phyloP scores from a whole-genome alignment of 92 coral and sea anemone species.

The Actinernus sp. region DNA sequence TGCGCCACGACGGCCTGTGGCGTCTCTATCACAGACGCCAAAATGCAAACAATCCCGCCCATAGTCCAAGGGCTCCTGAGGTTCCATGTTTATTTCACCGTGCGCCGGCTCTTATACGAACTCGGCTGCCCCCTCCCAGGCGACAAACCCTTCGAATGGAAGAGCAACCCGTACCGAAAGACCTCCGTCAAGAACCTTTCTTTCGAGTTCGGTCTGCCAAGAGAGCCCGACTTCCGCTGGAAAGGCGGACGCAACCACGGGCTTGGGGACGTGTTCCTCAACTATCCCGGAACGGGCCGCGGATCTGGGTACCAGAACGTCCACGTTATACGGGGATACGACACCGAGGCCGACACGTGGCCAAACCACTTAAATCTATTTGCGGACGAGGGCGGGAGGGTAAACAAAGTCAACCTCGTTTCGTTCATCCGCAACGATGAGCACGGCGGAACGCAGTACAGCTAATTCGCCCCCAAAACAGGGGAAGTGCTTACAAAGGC shows the following conservation, averaged over 20 bases:
- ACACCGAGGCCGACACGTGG: too few relatives aligned
- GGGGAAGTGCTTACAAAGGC: slow-evolving; percentile 16
- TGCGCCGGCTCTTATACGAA: too few relatives aligned
- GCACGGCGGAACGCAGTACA: slow-evolving; percentile 19
- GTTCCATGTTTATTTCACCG: too few relatives aligned
- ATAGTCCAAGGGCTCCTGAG: background rate
- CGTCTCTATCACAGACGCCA: background rate
- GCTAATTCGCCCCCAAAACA: background rate
- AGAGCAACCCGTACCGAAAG: background rate
- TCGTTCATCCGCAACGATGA: slow-evolving; percentile 7
- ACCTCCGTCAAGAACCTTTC: background rate
- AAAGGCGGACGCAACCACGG: too few relatives aligned
- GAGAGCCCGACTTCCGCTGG: too few relatives aligned
- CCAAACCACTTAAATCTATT: background rate
- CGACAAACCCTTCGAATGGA: background rate
- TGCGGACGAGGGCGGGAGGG: slow-evolving; percentile 26
- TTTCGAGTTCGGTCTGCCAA: too few relatives aligned
- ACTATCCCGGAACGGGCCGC: too few relatives aligned
- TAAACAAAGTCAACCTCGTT: background rate
- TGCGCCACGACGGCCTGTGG: slow-evolving; percentile 36
- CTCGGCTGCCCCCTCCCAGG: slow-evolving; percentile 2
- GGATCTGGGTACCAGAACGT: too few relatives aligned
- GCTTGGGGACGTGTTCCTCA: too few relatives aligned
- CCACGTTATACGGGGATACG: too few relatives aligned
- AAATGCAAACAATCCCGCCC: too few relatives aligned